Evolutionary conservation across 2,797 vertebrate genomes (phyloP), one percentile per base, ranked within the genome.

Genomic region (Euthynnus affinis): DNA sequence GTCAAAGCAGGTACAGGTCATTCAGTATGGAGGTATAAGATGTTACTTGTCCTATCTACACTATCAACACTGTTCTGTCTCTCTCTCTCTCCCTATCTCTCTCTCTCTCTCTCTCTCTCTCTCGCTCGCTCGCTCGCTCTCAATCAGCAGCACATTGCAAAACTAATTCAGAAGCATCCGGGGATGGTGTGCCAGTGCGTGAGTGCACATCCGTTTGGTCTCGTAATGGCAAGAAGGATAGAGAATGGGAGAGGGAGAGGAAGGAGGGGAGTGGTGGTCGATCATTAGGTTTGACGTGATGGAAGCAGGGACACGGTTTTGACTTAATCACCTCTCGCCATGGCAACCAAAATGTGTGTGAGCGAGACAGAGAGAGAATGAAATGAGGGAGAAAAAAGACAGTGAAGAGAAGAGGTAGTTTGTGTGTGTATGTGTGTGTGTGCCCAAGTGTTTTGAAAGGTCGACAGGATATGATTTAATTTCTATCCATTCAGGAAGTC

Each of bases 291-390:
- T 29, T 61, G 74, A 75, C 32, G 42, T 32, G 61, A n/a, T 10
- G 42, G 77, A 81, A 66, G 13, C 69, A 0, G 51, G 34, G 55
- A 53, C 55, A 4, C 1, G n/a, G 51, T 14, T 74, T 71, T 68
- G 73, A 60, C 3, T 3, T 81, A 73, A 78, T 79, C 74, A 34
- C 44, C 66, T n/a, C 25, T 83, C 44, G 8, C 62, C 22, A 72
- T 72, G 80, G 74, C 62, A 80, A 85, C 72, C 22, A 8, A 27
- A n/a, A 51, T 22, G 60, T 5, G 12, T 56, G 51, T 2, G 23
- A 46, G 23, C 14, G 27, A 37, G 49, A 6, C 15, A 10, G 29
- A 32, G n/a, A 18, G 13, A 59, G 14, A 37, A 9, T 52, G 58
- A 27, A 53, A n/a, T 55, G 37, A 52, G 6, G 12, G 20, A 25